Evolutionary conservation across 2,113 vertebrate genomes (phyloP), one percentile per base, ranked within the genome.

Genomic region (Eptesicus fuscus): DNA sequence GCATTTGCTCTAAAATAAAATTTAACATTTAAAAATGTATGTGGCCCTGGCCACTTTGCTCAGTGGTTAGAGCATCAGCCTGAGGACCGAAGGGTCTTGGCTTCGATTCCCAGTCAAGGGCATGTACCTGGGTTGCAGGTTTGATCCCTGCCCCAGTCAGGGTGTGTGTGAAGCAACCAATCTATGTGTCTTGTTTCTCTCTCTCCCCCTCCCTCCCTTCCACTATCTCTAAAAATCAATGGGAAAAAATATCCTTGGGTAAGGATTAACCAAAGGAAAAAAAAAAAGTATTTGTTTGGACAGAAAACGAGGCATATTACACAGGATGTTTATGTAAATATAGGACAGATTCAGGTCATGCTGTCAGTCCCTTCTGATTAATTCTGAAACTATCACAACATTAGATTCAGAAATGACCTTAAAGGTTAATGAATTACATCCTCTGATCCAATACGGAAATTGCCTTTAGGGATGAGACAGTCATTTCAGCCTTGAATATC

Each of bases 381-480:
- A 94, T 95, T 96, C 79, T 80, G 89, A 94, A 97, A 94, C 94
- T 90, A 93, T 93, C 86, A 93, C 95, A 97, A 95, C 92, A 96
- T 79, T 94, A 95, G 90, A 93, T 90, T 96, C 88, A 93, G 80
- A 95, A 90, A 18, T 32, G 76, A 95, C 94, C 96, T 88, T 95
- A 95, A 94, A 97, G 95, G 95, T 97, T 97, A 97, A 97, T 93
- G 84, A 97, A 95, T 94, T 92, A 96, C 47, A 94, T 95, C 89
- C 76, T 93, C 51, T 96, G 37, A 77, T 93, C 93, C 91, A 94
- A 87, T 84, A 94, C 18, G 17, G 89, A 93, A 94, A 96, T 88
- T 96, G 95, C 79, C 51, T 88, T 69, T 77, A 63, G 76, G 91
- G 79, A 51, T 77, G 40, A 93, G 87, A 87, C 32, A 88, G 51